Conservation (phyloP, 1,140 invertebrate species). For the Chymomyza costata region DNA sequence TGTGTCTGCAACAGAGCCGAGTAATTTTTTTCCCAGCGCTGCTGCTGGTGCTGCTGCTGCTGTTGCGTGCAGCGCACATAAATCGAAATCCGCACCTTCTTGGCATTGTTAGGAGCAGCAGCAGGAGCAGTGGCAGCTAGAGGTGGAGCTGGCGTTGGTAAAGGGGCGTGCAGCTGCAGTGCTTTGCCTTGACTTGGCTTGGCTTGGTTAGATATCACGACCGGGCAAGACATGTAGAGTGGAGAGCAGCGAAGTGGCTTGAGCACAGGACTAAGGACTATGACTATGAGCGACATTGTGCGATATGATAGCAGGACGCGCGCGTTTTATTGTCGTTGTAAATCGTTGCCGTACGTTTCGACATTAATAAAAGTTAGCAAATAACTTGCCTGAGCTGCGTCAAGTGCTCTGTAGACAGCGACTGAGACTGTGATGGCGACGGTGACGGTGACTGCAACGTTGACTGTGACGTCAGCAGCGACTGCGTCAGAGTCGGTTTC, state of each 20-base stretch:
- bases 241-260: too few species aligned
- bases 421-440: neutral
- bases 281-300: slow-evolving; percentile 69
- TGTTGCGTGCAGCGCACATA: slow-evolving; percentile 68
- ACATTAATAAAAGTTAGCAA: slow-evolving; percentile 74
- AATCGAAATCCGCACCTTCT: slow-evolving; percentile 72
- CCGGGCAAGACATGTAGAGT: too few species aligned
- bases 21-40: slow-evolving; percentile 42
- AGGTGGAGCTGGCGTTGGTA: too few species aligned
- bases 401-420: too few species aligned
- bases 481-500: slow-evolving; percentile 55
- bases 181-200: slow-evolving; percentile 21
- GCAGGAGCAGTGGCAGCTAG: slow-evolving; percentile 37
- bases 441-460: neutral
- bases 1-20: slow-evolving; percentile 43
- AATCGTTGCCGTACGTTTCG: slow-evolving; percentile 72
- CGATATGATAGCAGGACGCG: slow-evolving; percentile 65
- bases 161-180: too few species aligned
- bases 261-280: too few species aligned
- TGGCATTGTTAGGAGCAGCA: slow-evolving; percentile 58
- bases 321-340: slow-evolving; percentile 71
- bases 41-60: slow-evolving; percentile 25
- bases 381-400: slow-evolving; percentile 55
- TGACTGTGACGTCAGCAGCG: too few species aligned
- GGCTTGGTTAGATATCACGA: slow-evolving; percentile 57